Evolutionary conservation across 2,797 vertebrate genomes (phyloP), one percentile per base, ranked within the genome.

Genomic region (Acanthiza pusilla): DNA sequence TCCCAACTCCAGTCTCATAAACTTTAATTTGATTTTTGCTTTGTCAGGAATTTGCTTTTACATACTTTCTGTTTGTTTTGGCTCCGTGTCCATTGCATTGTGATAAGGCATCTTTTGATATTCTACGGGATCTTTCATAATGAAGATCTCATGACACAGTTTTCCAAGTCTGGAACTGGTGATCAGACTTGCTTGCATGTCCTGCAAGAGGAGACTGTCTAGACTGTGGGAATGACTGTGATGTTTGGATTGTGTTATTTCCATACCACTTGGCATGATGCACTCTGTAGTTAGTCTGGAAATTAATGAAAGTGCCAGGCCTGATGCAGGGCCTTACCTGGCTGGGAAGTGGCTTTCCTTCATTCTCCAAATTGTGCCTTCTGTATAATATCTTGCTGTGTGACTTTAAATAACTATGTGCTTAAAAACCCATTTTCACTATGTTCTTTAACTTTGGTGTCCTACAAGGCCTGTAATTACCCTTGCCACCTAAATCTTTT

Each of bases 171-270:
- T 94, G 91, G 91, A 95, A 54, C n/a, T 82, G 88, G 90, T 57
- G 84, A 63, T 70, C 80, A 91, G 91, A 70, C 87, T 89, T 45
- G 62, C 90, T 81, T 72, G 85, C 68, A 30, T 79, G 94, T 94
- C 96, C 91, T 94, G 91, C 13, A 45, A 90, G 85, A 77, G 94
- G 94, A 94, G 74, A 42, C 88, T 91, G 95, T 96, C 95, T 96
- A 97, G 96, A 96, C 96, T 93, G 96, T 96, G 96, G 96, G 94
- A 93, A 96, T 95, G 96, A 95, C 88, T 88, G 80, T 48, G 94
- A 42, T 95, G 89, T 96, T 97, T 97, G 88, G 85, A 94, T 81
- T 96, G 82, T 78, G 85, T 94, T 97, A 88, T 79, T 97, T 95
- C 95, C 93, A 72, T 97, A 36, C 61, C 0, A 0, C 85, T 94